Evolutionary conservation across 2,113 vertebrate genomes (phyloP).

Genomic region (Prunella himalayana): DNA sequence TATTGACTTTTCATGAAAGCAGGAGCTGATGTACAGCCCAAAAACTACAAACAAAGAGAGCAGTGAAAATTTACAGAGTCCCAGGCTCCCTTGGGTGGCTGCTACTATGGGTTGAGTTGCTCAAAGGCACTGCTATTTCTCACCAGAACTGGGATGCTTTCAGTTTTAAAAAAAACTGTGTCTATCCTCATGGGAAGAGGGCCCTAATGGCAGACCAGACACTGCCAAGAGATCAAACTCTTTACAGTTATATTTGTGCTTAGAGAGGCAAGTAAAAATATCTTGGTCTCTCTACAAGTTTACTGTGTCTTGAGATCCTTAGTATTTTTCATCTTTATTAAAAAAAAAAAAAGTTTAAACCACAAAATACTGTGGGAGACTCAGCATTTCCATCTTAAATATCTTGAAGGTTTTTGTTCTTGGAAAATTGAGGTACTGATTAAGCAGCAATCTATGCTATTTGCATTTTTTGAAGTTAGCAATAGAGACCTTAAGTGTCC

Average conservation of each 20-base stretch:
- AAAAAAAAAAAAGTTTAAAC: background rate
- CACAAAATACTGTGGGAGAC: background rate
- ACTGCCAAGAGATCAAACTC: background rate
- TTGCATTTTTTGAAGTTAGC: background rate
- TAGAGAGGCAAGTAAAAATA: background rate
- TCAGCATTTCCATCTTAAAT: background rate
- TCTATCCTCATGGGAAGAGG: background rate
- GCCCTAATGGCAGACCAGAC: background rate
- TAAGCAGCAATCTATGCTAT: background rate
- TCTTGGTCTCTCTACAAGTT: background rate
- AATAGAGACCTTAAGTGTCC: background rate
- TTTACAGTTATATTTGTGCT: background rate
- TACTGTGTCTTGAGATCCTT: background rate
- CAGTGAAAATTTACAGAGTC: background rate
- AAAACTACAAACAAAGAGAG: background rate
- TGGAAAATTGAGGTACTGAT: background rate
- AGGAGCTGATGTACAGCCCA: background rate
- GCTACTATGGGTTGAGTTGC: background rate
- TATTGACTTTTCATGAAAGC: background rate
- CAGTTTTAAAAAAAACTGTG: background rate
- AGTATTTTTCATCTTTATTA: background rate
- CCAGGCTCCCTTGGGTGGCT: background rate
- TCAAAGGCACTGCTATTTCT: background rate
- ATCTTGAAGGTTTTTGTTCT: background rate
- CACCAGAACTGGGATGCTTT: background rate